phyloP scores from a whole-genome alignment of 2,113 vertebrate genomes.

The Electrona antarctica region DNA sequence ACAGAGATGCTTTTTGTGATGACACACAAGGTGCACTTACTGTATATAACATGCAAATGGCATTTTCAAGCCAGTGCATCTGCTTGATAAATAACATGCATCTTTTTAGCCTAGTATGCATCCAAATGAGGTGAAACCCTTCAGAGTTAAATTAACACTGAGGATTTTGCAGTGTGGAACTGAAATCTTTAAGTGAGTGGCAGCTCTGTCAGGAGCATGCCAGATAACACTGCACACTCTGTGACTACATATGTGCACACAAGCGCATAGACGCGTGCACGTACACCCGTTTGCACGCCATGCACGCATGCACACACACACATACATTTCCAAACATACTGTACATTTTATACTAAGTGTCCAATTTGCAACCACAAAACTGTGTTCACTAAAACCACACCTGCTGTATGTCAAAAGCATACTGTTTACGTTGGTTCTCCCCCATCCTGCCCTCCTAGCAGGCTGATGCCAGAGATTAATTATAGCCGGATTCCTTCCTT shows the following conservation, averaged over 20 bases:
- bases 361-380: conserved; percentile 49
- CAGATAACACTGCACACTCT: not conserved
- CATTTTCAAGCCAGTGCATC: no score
- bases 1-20: no score
- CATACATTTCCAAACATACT: not conserved
- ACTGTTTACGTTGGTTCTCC: conserved; percentile 45
- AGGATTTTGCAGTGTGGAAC: conserved; percentile 7
- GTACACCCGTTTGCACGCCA: no score
- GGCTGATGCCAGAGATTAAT: conserved; percentile 58
- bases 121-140: no score
- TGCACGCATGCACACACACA: not conserved
- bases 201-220: conserved; percentile 14
- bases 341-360: not conserved
- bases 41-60: no score
- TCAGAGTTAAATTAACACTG: no score
- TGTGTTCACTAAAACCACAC: conserved; percentile 55
- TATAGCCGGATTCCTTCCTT: conserved; percentile 57
- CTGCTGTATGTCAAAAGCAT: conserved; percentile 45
- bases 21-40: no score
- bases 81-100: no score
- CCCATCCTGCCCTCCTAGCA: conserved; percentile 17
- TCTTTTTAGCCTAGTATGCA: no score
- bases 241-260: no score
- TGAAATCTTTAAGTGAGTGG: conserved; percentile 4
- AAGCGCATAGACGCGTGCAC: no score